These are phyloP conservation scores for Centropus unirufus DNA, from an alignment of 2,113 vertebrate genomes.

Conservation along the genomic window DNA sequence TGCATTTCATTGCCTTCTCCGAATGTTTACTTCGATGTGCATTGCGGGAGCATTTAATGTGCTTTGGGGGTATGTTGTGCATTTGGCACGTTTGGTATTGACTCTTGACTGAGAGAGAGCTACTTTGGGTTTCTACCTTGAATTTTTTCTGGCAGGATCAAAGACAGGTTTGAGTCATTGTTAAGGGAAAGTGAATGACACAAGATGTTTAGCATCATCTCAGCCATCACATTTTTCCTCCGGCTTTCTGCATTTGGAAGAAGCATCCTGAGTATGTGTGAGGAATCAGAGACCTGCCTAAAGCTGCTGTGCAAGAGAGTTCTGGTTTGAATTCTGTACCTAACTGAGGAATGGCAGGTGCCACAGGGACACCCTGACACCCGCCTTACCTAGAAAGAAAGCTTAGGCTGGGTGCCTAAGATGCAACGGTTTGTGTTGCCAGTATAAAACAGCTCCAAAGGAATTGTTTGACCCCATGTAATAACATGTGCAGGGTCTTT, in stretches of 20 bases:
- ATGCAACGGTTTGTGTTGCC: not conserved
- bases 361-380: not conserved
- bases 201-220: not conserved
- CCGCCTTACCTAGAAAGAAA: not conserved
- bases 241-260: not conserved
- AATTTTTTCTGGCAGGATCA: not conserved
- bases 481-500: not conserved
- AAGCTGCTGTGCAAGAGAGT: not conserved
- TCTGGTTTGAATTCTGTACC: not conserved
- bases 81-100: not conserved
- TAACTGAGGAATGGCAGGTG: not conserved
- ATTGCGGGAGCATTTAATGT: not conserved
- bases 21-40: not conserved
- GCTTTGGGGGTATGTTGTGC: not conserved
- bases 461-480: not conserved
- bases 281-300: not conserved
- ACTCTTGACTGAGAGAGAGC: not conserved
- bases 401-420: not conserved
- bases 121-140: not conserved
- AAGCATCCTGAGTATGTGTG: not conserved
- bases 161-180: not conserved
- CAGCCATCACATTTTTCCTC: not conserved
- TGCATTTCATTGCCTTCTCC: not conserved
- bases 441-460: not conserved
- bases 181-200: not conserved